Evolutionary conservation across 2,888 invertebrate species (phyloP).

Genomic region (Dasypolia templi): DNA sequence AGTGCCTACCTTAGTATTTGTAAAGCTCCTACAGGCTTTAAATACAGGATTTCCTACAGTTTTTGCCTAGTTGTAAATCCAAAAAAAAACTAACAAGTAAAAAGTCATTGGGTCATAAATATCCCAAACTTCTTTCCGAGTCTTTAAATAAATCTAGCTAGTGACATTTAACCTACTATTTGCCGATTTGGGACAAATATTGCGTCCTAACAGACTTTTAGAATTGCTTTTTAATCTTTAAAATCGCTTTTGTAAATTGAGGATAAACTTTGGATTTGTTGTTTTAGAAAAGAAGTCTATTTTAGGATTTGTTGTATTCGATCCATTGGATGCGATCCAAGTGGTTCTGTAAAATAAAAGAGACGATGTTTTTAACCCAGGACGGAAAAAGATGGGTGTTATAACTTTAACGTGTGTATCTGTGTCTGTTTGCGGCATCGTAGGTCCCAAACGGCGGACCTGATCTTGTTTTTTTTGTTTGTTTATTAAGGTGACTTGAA

Average conservation of each 20-base stretch:
- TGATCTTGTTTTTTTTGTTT: no score
- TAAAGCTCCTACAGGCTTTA: neutral
- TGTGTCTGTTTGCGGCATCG: no score
- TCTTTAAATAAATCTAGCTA: constrained; percentile 59
- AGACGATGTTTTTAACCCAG: neutral
- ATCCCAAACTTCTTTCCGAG: constrained; percentile 53
- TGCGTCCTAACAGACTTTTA: constrained; percentile 39
- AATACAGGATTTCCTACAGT: constrained; percentile 5
- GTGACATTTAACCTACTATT: constrained; percentile 47
- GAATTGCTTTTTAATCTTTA: constrained; percentile 65
- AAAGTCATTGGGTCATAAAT: constrained; percentile 50
- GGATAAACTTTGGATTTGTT: constrained; percentile 9
- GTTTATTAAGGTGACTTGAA: no score
- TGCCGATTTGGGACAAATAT: constrained; percentile 49
- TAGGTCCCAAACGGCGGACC: no score
- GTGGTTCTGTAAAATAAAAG: neutral
- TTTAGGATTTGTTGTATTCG: constrained; percentile 17
- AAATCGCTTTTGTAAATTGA: constrained; percentile 52
- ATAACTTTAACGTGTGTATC: no score
- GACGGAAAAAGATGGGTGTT: no score
- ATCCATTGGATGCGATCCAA: neutral
- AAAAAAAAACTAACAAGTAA: constrained; percentile 44
- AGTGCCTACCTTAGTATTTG: neutral
- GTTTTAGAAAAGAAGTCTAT: constrained; percentile 4
- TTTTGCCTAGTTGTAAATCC: neutral